These are phyloP conservation scores for Neodon shergylaensis DNA, from an alignment of 2,113 vertebrate genomes.

Conservation along the genomic window DNA sequence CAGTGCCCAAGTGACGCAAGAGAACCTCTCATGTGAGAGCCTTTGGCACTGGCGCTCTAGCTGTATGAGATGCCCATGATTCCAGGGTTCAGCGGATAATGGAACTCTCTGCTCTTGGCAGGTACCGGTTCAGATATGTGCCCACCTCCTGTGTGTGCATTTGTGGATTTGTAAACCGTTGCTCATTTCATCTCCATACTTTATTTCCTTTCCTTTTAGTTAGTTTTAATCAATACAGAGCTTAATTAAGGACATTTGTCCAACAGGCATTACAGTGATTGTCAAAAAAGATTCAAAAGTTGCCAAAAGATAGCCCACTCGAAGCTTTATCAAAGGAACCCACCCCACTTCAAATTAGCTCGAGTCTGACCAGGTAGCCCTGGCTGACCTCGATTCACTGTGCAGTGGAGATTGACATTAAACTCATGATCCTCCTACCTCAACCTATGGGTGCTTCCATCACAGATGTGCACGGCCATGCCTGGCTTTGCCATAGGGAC, in stretches of 20 bases:
- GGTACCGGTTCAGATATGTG: not conserved
- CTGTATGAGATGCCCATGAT: too few relatives aligned
- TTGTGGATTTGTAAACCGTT: not conserved
- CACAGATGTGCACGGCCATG: not conserved
- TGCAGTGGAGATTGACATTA: not conserved
- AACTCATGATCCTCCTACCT: not conserved
- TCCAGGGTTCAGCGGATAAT: not conserved
- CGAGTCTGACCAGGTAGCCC: not conserved
- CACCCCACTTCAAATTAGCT: not conserved
- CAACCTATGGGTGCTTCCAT: not conserved
- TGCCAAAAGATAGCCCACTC: not conserved
- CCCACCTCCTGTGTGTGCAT: not conserved
- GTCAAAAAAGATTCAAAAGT: not conserved
- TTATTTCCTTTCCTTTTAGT: not conserved
- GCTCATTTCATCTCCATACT: not conserved
- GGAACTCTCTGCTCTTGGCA: not conserved
- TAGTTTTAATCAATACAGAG: not conserved
- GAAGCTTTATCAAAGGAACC: not conserved
- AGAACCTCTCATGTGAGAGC: not conserved
- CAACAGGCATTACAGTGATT: not conserved
- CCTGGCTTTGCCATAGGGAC: not conserved
- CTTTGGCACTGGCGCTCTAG: not conserved
- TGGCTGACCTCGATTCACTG: not conserved
- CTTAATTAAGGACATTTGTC: not conserved
- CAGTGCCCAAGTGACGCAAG: rapidly evolving